A percentile compares a stretch with the other conserved stretches of the same genome.
phyloP scores from a whole-genome alignment of 2,797 vertebrate genomes.

The Danio tinwini region DNA sequence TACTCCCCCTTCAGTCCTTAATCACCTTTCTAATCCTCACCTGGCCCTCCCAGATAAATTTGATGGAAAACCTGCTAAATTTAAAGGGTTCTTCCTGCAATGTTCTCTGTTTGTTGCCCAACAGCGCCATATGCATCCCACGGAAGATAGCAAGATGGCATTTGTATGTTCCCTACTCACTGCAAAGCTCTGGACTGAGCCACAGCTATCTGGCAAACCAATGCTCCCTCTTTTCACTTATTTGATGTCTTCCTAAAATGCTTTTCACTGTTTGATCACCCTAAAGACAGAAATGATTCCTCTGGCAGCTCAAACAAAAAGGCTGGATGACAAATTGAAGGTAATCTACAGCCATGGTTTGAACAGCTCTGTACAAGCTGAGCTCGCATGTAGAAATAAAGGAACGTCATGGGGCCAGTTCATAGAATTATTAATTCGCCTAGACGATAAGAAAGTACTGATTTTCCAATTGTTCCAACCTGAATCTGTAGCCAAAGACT shows the following conservation, averaged over 20 bases:
- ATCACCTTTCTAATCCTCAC: background rate
- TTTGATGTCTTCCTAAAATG: background rate
- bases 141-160: background rate
- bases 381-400: background rate
- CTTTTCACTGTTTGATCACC: background rate
- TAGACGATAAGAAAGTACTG: background rate
- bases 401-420: background rate
- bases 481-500: background rate
- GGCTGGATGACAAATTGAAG: no score
- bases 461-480: background rate
- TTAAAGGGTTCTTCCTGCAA: background rate
- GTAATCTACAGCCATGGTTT: no score
- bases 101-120: background rate
- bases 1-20: background rate
- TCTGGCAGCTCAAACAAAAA: no score
- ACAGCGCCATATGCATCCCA: background rate
- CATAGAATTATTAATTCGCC: background rate
- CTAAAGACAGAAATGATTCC: background rate
- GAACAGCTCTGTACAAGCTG: background rate
- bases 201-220: no score
- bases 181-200: background rate
- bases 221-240: background rate
- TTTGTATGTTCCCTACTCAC: background rate
- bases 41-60: background rate
- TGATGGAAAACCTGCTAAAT: background rate